These are phyloP conservation scores for Eulemur rubriventer DNA, from an alignment of 2,797 vertebrate genomes.

Conservation along the genomic window DNA sequence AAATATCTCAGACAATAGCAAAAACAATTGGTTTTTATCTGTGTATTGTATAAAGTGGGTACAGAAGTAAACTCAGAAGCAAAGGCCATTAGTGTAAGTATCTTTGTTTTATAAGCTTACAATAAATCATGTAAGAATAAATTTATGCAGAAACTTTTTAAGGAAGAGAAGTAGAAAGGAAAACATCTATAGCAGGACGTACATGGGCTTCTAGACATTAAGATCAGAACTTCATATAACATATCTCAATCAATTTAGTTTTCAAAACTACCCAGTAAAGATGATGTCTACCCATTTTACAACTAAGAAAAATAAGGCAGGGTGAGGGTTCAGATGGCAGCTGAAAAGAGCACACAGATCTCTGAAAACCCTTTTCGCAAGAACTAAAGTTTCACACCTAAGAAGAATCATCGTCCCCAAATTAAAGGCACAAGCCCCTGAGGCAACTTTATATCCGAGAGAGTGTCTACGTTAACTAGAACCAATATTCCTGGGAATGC, in stretches of 20 bases:
- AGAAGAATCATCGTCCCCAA: background rate
- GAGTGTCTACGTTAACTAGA: background rate
- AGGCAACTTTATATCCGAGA: background rate
- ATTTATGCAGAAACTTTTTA: background rate
- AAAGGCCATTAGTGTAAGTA: background rate
- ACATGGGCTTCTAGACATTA: background rate
- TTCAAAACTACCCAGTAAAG: background rate
- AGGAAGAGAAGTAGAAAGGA: background rate
- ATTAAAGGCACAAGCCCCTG: background rate
- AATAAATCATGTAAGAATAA: background rate
- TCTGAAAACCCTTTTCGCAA: conserved; percentile 17
- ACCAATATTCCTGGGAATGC: conserved; percentile 32
- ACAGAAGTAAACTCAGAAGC: background rate
- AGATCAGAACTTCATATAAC: background rate
- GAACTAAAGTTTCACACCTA: background rate
- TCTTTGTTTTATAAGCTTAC: background rate
- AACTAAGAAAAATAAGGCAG: background rate
- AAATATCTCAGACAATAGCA: background rate
- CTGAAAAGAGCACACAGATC: background rate
- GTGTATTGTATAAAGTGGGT: background rate
- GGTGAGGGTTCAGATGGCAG: background rate
- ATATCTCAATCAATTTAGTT: background rate
- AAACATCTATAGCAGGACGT: background rate
- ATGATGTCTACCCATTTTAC: background rate
- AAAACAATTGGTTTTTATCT: background rate